Percentiles rank a stretch among this genome's conserved stretches.
These are phyloP conservation scores for Tetheella fluctuosa DNA, from an alignment of 2,888 invertebrate genomes.

Conservation along the genomic window DNA sequence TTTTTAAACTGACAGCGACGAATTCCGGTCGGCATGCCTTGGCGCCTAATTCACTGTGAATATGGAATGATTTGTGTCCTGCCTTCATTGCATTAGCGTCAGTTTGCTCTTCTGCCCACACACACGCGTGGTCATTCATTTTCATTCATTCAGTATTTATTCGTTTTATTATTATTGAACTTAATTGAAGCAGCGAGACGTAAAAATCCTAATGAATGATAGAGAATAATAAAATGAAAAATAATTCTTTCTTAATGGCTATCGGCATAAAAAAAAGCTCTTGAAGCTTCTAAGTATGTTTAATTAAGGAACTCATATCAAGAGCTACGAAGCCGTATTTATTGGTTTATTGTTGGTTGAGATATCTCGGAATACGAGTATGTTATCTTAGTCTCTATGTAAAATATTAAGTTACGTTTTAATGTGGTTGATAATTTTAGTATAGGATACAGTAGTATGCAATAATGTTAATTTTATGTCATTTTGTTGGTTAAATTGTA, in stretches of 20 bases:
- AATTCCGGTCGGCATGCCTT: slow-evolving; percentile 39
- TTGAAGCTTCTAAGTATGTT: no score
- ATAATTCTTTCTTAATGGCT: no score
- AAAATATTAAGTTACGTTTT: not conserved
- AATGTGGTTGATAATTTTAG: no score
- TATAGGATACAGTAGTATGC: not conserved
- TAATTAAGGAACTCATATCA: not conserved
- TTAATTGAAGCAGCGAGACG: slow-evolving; percentile 32
- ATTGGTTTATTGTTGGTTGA: no score
- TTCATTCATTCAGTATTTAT: slow-evolving; percentile 47
- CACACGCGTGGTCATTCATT: slow-evolving; percentile 44
- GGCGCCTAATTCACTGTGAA: slow-evolving; percentile 58
- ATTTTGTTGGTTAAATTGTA: not conserved
- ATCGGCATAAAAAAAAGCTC: no score
- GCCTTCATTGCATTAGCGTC: slow-evolving; percentile 50
- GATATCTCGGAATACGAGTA: not conserved
- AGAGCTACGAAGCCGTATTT: not conserved
- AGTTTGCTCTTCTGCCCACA: slow-evolving; percentile 41
- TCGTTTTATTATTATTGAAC: slow-evolving; percentile 43
- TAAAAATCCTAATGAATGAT: not conserved
- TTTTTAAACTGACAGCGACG: slow-evolving; percentile 25
- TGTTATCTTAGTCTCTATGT: no score
- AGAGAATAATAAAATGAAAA: not conserved
- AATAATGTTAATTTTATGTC: not conserved
- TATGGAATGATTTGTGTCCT: slow-evolving; percentile 59